Percentiles rank a stretch among this genome's conserved stretches.
These are phyloP conservation scores for Atta colombica DNA, from an alignment of 1,140 invertebrate species.

Conservation along the genomic window DNA sequence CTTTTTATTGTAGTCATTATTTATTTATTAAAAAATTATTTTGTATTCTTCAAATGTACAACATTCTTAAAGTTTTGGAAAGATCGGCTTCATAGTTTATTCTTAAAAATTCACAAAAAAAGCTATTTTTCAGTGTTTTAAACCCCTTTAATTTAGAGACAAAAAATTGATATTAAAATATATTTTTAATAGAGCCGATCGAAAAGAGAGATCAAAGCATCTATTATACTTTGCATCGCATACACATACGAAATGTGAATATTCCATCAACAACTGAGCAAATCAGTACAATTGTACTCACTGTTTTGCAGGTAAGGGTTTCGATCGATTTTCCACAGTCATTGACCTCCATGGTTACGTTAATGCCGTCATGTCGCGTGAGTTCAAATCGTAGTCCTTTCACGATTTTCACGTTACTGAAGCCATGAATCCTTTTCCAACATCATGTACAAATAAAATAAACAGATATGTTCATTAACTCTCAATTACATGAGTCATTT, in stretches of 20 bases:
- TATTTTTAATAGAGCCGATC: neutral
- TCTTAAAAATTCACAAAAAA: no score
- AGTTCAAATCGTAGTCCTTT: conserved; percentile 32
- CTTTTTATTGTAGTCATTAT: no score
- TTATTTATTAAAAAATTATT: no score
- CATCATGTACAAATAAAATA: no score
- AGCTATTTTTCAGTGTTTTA: no score
- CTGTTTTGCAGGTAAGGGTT: conserved; percentile 60
- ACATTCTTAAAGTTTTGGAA: no score
- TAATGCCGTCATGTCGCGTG: conserved; percentile 39
- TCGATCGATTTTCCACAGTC: conserved; percentile 76
- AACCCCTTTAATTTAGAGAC: no score
- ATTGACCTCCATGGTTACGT: conserved; percentile 74
- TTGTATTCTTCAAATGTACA: no score
- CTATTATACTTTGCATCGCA: no score
- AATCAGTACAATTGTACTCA: conserved; percentile 50
- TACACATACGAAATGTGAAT: neutral
- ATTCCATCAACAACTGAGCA: conserved; percentile 15
- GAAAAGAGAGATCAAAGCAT: neutral
- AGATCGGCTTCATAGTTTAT: no score
- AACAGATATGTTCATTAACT: no score
- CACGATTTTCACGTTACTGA: neutral
- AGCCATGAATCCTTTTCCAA: neutral
- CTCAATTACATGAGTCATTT: no score
- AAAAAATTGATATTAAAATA: neutral